Base-by-base conservation (phyloP, 2,113 vertebrate species). In the Neodontobutis hainanensis region DNA sequence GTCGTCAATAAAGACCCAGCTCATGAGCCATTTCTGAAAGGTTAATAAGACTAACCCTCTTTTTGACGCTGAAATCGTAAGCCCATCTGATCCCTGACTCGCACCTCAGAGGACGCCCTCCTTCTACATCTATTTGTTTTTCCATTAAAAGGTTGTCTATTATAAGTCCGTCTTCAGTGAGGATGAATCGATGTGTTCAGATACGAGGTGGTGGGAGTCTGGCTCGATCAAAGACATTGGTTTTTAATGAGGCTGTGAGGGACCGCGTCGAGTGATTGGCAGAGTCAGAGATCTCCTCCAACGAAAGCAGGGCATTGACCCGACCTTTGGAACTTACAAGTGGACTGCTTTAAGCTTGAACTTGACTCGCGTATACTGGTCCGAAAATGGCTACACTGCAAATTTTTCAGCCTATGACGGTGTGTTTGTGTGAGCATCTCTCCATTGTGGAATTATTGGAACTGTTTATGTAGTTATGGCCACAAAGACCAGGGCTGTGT, bases 41-140 rank as follows among this genome's bases (percentile, higher is more conserved):
- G 88, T 91, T 91, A 91, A 90, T 91, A 87, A 89, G 88, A 73
- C 67, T 80, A 86, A 84, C 85, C 86, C 77, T 68, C 36, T 70
- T 57, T 60, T 65, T 45, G 9, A 34, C 8, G 70, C 43, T 58
- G 46, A 60, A 71, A 70, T 73, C 48, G 35, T 71, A 57, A 76
- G 57, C 56, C 72, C 14, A 27, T 58, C 59, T 80, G 73, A 82
- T 78, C 70, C 67, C 38, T 6, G 32, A 35, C 6, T 49, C 4
- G 3, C 10, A 15, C 59, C 60, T 74, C 40, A 56, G 27, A 2
- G 56, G 65, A 71, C 12, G 8, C 32, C 43, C 61, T 65, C 38
- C 2, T 67, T 68, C 59, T 57, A 50, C 59, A 77, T 72, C 70
- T 81, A 67, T 85, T 88, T 70, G 73, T 77, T 44, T 75, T 83